Conservation (phyloP, 2,797 vertebrate genomes). For the Anas bernieri region DNA sequence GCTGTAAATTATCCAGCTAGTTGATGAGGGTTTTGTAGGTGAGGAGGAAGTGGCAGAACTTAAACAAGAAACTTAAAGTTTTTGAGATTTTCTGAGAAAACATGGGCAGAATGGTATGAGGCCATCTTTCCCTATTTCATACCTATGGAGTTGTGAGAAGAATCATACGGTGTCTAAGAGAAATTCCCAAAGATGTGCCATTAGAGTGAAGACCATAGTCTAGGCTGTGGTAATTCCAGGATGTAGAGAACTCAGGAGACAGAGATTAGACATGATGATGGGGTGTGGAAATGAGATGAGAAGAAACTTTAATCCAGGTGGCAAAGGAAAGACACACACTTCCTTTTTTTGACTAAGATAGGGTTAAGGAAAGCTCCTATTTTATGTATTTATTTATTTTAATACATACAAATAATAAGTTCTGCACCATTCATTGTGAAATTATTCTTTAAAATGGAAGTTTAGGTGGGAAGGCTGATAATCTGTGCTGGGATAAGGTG, state of each 20-base stretch:
- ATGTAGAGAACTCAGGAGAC: background rate
- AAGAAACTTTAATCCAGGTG: background rate
- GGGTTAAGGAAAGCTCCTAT: background rate
- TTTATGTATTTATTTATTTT: too few relatives aligned
- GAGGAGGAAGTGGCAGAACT: background rate
- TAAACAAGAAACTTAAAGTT: fast-evolving
- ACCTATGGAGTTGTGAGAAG: background rate
- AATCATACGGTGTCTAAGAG: background rate
- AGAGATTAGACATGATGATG: background rate
- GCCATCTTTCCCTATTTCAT: background rate
- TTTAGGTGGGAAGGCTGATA: background rate
- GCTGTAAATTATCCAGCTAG: background rate
- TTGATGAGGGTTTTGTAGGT: background rate
- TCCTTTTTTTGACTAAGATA: background rate
- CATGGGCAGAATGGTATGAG: background rate
- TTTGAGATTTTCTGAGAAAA: conserved; percentile 4
- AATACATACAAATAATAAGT: background rate
- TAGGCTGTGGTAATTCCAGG: background rate
- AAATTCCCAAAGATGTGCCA: background rate
- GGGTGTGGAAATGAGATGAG: background rate
- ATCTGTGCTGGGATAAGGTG: background rate
- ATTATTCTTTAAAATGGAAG: background rate
- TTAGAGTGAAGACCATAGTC: background rate
- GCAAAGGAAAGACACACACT: background rate
- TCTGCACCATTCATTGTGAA: background rate